Base-by-base conservation (phyloP, 2,888 invertebrate species). In the Nomada goodeniana region DNA sequence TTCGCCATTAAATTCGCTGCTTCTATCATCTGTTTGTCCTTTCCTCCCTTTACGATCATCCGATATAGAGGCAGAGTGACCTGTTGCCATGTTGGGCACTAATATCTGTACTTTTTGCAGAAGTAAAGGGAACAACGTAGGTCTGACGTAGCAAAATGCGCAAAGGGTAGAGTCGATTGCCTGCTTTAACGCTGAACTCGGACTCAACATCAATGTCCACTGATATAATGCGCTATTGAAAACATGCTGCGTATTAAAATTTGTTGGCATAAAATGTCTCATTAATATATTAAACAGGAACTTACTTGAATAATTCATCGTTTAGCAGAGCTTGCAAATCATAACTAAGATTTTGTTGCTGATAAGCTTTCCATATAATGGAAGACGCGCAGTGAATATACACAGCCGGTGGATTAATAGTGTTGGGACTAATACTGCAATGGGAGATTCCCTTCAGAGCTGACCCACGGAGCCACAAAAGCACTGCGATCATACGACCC, bases 121-220 rank as follows among this genome's bases (percentile, higher is more conserved):
- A 47, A 98, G 93, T 86, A 96, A 94, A 63, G 96, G 96, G 91
- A 98, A 98, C 71, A 97, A 94, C 83, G 96, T 96, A 0, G 98
- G 97, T 87, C 96, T 96, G 47, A 98, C 97, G 93, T 96, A 97
- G 93, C 98, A 98, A 91, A 98, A 95, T 5, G 98, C 96, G 93
- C 98, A 98, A 67, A 98, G 94, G 73, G 98, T 95, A 90, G 97
- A 96, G 94, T 98, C 98, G n/a, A 98, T 95, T 0, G 98, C 96
- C 89, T 96, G 96, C 94, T 98, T 98, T 69, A 98, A 94, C 1
- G 97, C 96, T 73, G 96, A 96, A 75, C 96, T 95, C 59, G 96
- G 95, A 23, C 96, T 95, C 63, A 97, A 94, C n/a, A 95, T 95
- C 73, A 96, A 94, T 26, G 97, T 96, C 97, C 98, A 98, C 70